These are phyloP conservation scores for Plagodis pulveraria DNA, from an alignment of 2,888 invertebrate species.

Conservation along the genomic window DNA sequence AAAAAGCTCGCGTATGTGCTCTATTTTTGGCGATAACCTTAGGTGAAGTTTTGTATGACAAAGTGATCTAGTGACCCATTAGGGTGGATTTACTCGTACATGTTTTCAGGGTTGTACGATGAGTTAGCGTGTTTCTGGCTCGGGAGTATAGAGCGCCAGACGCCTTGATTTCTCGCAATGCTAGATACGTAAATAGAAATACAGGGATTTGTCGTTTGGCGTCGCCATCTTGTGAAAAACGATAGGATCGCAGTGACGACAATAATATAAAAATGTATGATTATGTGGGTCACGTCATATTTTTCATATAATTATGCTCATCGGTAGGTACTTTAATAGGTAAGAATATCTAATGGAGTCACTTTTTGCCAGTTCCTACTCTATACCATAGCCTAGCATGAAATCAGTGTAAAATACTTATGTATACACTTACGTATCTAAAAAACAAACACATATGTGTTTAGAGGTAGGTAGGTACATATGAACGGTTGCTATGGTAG, in stretches of 20 bases:
- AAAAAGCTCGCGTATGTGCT: conserved; percentile 82
- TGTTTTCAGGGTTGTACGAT: conserved; percentile 22
- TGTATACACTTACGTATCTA: no score
- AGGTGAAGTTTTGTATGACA: conserved; percentile 70
- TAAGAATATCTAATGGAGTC: no score
- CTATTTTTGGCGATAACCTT: conserved; percentile 82
- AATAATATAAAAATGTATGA: conserved; percentile 69
- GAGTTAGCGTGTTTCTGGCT: conserved; percentile 30
- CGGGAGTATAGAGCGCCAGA: conserved; percentile 40
- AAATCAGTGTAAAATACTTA: no score
- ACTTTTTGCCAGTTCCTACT: no score
- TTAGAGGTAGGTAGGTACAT: no score
- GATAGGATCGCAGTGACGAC: conserved; percentile 80
- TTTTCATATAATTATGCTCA: conserved; percentile 9
- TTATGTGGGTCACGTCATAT: conserved; percentile 61
- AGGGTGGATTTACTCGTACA: conserved; percentile 23
- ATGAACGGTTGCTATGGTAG: no score
- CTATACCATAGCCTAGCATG: no score
- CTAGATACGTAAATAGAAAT: conserved; percentile 83
- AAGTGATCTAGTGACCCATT: conserved; percentile 70
- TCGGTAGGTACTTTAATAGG: neutral
- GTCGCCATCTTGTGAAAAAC: conserved; percentile 85
- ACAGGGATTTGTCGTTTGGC: conserved; percentile 81
- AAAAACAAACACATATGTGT: no score
- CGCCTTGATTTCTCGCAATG: conserved; percentile 63